These are phyloP conservation scores for Cephus pulcher DNA, from an alignment of 2,888 invertebrate genomes.

Conservation along the genomic window DNA sequence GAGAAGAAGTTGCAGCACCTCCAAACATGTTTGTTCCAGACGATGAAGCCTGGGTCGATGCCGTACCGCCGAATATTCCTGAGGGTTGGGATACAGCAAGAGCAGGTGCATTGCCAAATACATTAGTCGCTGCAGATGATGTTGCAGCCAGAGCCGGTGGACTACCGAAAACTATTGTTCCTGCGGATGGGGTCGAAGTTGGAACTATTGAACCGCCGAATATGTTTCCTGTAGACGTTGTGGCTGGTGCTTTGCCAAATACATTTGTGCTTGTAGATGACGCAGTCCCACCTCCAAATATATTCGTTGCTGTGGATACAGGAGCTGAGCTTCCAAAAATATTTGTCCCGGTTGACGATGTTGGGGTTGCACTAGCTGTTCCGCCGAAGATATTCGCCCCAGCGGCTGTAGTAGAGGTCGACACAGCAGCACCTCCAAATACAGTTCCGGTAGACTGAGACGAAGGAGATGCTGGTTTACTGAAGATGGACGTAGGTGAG, in stretches of 20 bases:
- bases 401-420: not conserved
- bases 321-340: not conserved
- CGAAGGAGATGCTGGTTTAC: not conserved
- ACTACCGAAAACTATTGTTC: conserved; percentile 28
- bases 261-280: not conserved
- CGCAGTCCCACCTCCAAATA: not conserved
- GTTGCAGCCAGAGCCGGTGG: not conserved
- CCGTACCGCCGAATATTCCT: not conserved
- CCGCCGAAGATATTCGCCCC: not conserved
- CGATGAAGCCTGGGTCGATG: not conserved
- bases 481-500: not conserved
- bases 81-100: not conserved
- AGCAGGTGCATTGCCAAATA: not conserved
- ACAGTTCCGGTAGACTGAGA: not conserved
- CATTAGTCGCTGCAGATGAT: conserved; percentile 14
- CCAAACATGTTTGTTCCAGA: not conserved
- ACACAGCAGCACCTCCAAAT: not conserved
- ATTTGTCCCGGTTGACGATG: not conserved
- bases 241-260: conserved; percentile 21
- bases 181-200: conserved; percentile 24
- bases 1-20: not conserved
- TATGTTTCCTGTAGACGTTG: conserved; percentile 1
- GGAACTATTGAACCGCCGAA: conserved; percentile 23
- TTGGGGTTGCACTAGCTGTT: not conserved
- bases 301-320: not conserved